Evolutionary conservation across 2,113 vertebrate species (phyloP), one percentile per base, ranked within the genome.

Genomic region (Pteruthius melanotis): DNA sequence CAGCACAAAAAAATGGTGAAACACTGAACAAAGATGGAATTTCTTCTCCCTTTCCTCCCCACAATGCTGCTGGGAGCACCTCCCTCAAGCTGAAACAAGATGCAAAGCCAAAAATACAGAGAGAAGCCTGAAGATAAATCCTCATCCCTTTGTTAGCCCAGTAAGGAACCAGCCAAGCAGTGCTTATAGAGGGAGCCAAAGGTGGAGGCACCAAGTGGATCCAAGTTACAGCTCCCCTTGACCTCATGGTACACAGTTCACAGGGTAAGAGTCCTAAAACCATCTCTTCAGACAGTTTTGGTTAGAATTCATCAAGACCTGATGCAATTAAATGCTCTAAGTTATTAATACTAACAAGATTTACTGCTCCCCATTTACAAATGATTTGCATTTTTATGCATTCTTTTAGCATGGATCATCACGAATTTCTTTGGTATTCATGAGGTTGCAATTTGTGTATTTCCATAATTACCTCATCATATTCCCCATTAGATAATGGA

Each of bases 391-490:
- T 79, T 94, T 95, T 93, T 94, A 97, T 91, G 83, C 42, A 68
- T 83, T 95, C 84, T 94, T 93, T 85, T 71, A 93, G 82, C 76
- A 53, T 50, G 90, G 87, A 93, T 91, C 88, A 90, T 75, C 95
- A 94, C 6, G 5, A 95, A 93, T 90, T 66, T 86, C 89, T 96
- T 94, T 64, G 84, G 83, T 91, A 97, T 96, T 97, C 83, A 79
- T 78, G 86, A 95, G 68, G 77, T 72, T 94, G 93, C 85, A 94
- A 92, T 95, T 97, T 96, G 86, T 93, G 75, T 91, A 91, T 97
- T 91, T 89, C 93, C 89, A 68, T 93, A 94, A 95, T 94, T 85
- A 96, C 72, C 80, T 97, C 94, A 96, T 95, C 88, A 94, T 89
- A 83, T 70, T 89, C 90, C 94, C 70, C 63, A 79, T 84, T 96